phyloP scores from a whole-genome alignment of 2,113 vertebrate genomes.

The Dendropsophus ebraccatus region DNA sequence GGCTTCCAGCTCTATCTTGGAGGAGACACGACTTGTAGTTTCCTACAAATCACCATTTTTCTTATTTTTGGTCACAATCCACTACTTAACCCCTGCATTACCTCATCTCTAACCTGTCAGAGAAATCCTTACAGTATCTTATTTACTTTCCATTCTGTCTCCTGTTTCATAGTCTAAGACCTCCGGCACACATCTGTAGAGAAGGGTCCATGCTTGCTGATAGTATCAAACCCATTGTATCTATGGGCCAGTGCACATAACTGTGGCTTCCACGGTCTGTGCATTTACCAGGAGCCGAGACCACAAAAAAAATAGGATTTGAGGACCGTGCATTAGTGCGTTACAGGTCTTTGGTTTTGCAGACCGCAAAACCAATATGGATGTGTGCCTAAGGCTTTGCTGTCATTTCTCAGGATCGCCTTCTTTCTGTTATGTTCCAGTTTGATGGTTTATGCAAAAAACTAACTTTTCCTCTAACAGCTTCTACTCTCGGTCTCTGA shows the following conservation, averaged over 20 bases:
- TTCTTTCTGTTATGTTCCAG: neutral
- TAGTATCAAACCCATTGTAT: too few species aligned
- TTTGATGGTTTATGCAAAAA: too few species aligned
- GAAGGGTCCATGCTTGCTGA: too few species aligned
- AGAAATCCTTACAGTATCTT: neutral
- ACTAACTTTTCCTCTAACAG: neutral
- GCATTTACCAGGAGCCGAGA: too few species aligned
- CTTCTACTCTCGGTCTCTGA: neutral
- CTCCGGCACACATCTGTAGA: too few species aligned
- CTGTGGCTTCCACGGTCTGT: too few species aligned
- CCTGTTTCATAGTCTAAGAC: neutral
- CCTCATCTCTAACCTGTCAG: neutral
- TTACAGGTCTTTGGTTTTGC: too few species aligned
- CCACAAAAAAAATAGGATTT: too few species aligned
- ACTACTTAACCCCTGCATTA: neutral
- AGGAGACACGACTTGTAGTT: neutral
- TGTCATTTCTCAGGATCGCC: neutral
- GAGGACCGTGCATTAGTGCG: too few species aligned
- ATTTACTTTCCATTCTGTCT: neutral
- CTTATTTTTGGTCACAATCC: neutral
- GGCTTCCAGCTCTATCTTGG: neutral
- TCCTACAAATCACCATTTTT: constrained; percentile 14
- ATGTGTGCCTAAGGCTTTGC: too few species aligned
- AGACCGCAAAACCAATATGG: too few species aligned
- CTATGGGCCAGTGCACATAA: too few species aligned